phyloP scores from a whole-genome alignment of 2,797 vertebrate species.

The Varecia variegata region DNA sequence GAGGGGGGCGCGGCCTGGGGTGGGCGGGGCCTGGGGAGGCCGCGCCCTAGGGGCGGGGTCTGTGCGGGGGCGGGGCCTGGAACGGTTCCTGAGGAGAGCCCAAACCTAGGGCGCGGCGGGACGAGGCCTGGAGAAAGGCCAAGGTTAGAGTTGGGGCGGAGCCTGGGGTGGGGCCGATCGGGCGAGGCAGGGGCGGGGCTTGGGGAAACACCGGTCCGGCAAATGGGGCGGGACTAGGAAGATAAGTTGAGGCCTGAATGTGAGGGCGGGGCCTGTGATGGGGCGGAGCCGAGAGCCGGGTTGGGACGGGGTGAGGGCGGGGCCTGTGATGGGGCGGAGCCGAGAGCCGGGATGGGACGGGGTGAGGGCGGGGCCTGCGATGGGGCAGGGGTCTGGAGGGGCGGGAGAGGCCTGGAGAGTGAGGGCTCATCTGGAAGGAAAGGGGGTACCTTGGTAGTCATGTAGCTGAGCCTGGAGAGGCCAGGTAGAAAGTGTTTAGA shows the following conservation, averaged over 20 bases:
- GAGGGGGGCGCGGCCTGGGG: fast-evolving
- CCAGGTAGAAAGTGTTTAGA: not conserved
- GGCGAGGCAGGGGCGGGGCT: not conserved
- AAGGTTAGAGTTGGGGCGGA: not conserved
- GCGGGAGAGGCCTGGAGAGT: not conserved
- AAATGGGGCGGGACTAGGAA: not conserved
- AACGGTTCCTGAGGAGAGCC: not conserved
- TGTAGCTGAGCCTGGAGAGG: not conserved
- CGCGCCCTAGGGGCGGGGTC: not conserved
- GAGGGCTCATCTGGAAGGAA: not conserved
- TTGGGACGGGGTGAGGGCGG: not conserved
- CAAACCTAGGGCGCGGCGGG: not conserved
- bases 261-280: not conserved
- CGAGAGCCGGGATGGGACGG: not conserved
- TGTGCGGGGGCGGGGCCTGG: no score
- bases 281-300: not conserved
- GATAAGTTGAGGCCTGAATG: not conserved
- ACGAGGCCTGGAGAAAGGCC: not conserved
- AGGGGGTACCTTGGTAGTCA: not conserved
- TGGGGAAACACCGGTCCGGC: not conserved
- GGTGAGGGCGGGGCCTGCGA: not conserved
- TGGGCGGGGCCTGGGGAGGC: not conserved
- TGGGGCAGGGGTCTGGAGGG: not conserved
- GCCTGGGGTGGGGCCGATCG: not conserved
- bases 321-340: no score